These are phyloP conservation scores for Argopecten irradians DNA, from an alignment of 1,140 invertebrate species.

Conservation along the genomic window DNA sequence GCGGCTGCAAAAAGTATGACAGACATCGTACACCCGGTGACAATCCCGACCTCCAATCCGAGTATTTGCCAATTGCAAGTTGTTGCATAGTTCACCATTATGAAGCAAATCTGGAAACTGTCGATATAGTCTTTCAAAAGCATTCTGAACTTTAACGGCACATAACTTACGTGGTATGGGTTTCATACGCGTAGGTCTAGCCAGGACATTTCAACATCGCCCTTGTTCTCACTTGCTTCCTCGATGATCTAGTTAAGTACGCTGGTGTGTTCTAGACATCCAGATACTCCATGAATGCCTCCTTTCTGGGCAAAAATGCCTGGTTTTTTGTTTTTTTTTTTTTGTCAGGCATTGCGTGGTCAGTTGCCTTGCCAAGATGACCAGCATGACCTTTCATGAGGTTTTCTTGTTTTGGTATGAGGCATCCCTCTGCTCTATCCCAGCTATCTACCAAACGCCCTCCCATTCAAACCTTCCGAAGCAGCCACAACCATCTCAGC, in stretches of 20 bases:
- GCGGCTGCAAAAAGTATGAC: no score
- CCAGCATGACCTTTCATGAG: neutral
- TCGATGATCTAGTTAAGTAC: constrained; percentile 35
- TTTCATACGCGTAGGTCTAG: constrained; percentile 53
- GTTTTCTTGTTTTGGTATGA: no score
- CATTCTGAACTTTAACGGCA: no score
- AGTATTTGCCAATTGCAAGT: no score
- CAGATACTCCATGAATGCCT: constrained; percentile 36
- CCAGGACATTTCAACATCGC: constrained; percentile 50
- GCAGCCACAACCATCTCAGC: neutral
- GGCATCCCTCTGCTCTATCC: no score
- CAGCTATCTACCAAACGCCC: no score
- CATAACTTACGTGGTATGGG: constrained; percentile 43
- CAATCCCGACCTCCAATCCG: no score
- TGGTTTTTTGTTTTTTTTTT: constrained; percentile 29
- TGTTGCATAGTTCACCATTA: no score
- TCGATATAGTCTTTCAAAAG: no score
- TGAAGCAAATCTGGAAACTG: no score
- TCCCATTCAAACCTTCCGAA: no score
- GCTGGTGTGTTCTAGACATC: constrained; percentile 46
- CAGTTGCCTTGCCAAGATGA: neutral
- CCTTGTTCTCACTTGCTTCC: constrained; percentile 41
- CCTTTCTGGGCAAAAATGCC: constrained; percentile 47
- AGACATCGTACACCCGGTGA: no score
- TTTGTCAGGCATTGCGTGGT: constrained; percentile 32